Conservation (phyloP, 2,797 vertebrate genomes). For the Luscinia megarhynchos region DNA sequence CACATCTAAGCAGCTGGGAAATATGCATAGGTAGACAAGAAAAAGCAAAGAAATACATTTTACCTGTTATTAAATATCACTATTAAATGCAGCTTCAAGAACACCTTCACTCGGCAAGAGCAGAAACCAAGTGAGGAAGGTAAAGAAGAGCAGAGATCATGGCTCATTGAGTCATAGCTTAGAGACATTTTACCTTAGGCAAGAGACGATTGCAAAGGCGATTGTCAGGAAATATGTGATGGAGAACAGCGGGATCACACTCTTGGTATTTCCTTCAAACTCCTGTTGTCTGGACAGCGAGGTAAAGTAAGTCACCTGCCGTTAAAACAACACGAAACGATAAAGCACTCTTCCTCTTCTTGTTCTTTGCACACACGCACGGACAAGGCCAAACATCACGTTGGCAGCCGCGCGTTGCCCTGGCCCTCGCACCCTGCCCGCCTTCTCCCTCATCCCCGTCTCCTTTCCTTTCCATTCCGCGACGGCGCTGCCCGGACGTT, state of each 20-base stretch:
- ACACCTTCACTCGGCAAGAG: too few species aligned
- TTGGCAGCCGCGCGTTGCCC: fast-evolving
- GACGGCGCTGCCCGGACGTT: fast-evolving
- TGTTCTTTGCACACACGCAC: fast-evolving
- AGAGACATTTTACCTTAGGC: slow-evolving; percentile 79
- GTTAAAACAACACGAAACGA: neutral
- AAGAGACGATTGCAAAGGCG: slow-evolving; percentile 81
- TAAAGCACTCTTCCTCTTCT: neutral
- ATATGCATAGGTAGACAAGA: too few species aligned
- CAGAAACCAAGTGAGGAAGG: too few species aligned
- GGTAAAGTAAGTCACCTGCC: slow-evolving; percentile 83
- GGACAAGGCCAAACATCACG: neutral
- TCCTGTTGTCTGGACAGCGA: slow-evolving; percentile 86
- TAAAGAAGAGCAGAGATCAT: too few species aligned
- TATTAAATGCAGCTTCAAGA: too few species aligned
- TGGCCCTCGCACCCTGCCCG: neutral
- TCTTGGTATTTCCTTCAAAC: slow-evolving; percentile 79
- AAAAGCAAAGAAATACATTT: too few species aligned
- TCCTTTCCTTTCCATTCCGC: neutral
- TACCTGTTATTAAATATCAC: too few species aligned
- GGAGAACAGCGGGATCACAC: slow-evolving; percentile 82
- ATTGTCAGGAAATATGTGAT: slow-evolving; percentile 82
- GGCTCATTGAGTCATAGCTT: neutral
- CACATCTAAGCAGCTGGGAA: too few species aligned
- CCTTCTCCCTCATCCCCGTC: neutral